phyloP scores from a whole-genome alignment of 1,140 invertebrate genomes.

The Conopomorpha cramerella region DNA sequence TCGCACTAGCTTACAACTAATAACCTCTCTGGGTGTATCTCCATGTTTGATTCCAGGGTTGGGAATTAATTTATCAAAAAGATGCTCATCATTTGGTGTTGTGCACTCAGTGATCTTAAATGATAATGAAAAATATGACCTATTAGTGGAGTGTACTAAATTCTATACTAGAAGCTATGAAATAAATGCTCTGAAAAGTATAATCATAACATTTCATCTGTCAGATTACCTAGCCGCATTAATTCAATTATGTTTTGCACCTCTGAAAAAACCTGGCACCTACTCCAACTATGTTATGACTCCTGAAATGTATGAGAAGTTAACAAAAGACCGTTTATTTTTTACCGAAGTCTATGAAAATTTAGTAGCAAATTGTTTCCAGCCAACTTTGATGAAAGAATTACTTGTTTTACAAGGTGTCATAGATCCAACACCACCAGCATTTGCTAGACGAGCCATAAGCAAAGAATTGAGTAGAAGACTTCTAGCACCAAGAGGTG shows the following conservation, averaged over 20 bases:
- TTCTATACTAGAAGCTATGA: constrained; percentile 32
- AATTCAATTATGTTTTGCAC: constrained; percentile 72
- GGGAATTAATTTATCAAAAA: constrained; percentile 59
- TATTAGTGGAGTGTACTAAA: constrained; percentile 29
- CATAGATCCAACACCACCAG: constrained; percentile 60
- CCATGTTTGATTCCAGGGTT: constrained; percentile 69
- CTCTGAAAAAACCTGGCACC: constrained; percentile 63
- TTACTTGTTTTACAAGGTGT: constrained; percentile 69
- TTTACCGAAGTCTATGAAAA: constrained; percentile 60
- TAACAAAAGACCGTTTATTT: constrained; percentile 56
- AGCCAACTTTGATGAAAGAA: constrained; percentile 68
- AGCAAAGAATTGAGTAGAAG: constrained; percentile 63
- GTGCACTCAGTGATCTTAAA: constrained; percentile 19
- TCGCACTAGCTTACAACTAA: constrained; percentile 62
- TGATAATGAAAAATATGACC: constrained; percentile 43
- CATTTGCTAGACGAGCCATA: constrained; percentile 68
- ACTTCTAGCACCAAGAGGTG: constrained; percentile 64
- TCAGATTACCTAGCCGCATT: constrained; percentile 66
- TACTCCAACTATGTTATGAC: constrained; percentile 55
- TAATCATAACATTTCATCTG: constrained; percentile 53
- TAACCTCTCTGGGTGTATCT: constrained; percentile 67
- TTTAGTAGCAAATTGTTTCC: constrained; percentile 63
- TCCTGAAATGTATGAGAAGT: constrained; percentile 54
- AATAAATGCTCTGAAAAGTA: constrained; percentile 39
- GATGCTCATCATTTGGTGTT: constrained; percentile 22